Evolutionary conservation across 2,113 vertebrate species (phyloP).

Genomic region (Bostrychus sinensis): DNA sequence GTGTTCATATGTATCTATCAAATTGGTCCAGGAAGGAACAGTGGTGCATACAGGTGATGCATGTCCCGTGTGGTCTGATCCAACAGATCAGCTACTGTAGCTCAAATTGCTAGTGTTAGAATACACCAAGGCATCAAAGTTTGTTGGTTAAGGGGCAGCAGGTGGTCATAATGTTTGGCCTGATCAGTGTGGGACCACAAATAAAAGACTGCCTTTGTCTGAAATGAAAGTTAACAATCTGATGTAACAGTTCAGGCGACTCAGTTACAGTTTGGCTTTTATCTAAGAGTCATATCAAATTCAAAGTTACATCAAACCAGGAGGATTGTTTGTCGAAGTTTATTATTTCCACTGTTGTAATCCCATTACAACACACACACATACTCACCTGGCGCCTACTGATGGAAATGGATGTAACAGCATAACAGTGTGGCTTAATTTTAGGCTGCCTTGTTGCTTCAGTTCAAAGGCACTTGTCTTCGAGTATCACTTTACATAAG

Average conservation of each 20-base stretch:
- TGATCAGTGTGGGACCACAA: too few species aligned
- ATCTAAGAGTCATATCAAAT: background rate
- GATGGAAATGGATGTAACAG: constrained; percentile 60
- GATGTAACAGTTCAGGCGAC: background rate
- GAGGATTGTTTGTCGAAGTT: background rate
- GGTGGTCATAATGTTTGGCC: too few species aligned
- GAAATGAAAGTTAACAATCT: background rate
- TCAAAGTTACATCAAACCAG: background rate
- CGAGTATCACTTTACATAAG: constrained; percentile 57
- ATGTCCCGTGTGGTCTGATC: too few species aligned
- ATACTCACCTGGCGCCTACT: constrained; percentile 41
- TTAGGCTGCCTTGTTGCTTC: constrained; percentile 42
- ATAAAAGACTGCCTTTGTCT: constrained; percentile 10
- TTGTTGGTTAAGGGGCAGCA: too few species aligned
- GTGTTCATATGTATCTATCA: too few species aligned
- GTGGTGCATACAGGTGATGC: too few species aligned
- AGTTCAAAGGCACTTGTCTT: constrained; percentile 48
- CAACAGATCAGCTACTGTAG: too few species aligned
- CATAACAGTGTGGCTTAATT: constrained; percentile 50
- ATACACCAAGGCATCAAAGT: too few species aligned
- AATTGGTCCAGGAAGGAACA: too few species aligned
- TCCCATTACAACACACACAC: constrained; percentile 6
- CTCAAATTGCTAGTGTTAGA: too few species aligned
- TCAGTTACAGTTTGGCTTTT: background rate
- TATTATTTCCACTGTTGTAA: constrained; percentile 4